Percentiles rank a stretch among this genome's conserved stretches.
Conservation (phyloP, 2,113 vertebrate species). For the Passer montanus region DNA sequence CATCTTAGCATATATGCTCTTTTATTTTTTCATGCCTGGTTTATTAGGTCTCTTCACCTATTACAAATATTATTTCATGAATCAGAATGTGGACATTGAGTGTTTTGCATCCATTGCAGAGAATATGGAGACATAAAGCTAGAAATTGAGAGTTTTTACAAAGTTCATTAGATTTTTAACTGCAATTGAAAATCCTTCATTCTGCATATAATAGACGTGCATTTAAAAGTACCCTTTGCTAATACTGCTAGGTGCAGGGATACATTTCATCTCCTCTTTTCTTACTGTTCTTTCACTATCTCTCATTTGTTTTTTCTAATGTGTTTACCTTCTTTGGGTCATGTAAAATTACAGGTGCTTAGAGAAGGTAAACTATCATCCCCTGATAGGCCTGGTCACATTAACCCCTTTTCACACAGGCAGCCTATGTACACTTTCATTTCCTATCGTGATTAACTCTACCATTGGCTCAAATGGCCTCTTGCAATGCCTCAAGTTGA, state of each 20-base stretch:
- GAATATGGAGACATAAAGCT: background rate
- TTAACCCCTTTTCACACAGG: background rate
- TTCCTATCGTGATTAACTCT: background rate
- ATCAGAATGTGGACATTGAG: background rate
- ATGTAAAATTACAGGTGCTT: background rate
- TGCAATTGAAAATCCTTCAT: background rate
- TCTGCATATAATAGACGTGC: accelerated
- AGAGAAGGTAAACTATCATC: background rate
- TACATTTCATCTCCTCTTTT: background rate
- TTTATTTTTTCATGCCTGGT: background rate
- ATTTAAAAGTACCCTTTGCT: background rate
- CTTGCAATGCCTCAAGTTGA: background rate
- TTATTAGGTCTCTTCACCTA: background rate
- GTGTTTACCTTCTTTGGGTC: background rate
- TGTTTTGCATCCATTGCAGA: background rate
- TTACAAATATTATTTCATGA: background rate
- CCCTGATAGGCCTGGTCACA: background rate
- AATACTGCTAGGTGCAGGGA: background rate
- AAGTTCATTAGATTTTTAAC: background rate
- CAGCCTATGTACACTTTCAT: background rate
- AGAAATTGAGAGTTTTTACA: background rate
- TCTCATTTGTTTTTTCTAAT: background rate
- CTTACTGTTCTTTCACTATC: background rate
- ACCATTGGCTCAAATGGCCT: background rate
- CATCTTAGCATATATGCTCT: background rate